These are phyloP conservation scores for Channa argus DNA, from an alignment of 2,113 vertebrate genomes.

Conservation along the genomic window DNA sequence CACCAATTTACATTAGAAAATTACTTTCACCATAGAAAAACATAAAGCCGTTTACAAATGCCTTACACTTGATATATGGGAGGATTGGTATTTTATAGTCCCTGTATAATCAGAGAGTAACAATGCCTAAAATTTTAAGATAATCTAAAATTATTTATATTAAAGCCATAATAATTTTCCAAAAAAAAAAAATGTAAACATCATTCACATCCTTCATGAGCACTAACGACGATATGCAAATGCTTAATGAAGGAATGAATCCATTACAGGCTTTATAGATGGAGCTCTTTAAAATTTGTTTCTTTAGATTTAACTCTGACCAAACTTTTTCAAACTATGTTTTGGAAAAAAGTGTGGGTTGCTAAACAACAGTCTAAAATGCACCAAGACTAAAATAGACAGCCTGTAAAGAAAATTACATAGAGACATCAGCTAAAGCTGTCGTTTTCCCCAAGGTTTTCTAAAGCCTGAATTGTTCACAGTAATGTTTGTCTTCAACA, in stretches of 20 bases:
- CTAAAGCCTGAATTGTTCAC: constrained; percentile 69
- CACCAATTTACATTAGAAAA: constrained; percentile 5
- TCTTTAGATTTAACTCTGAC: constrained; percentile 37
- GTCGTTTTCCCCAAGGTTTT: constrained; percentile 73
- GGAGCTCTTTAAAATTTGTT: constrained; percentile 5
- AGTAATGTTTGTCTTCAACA: constrained; percentile 75
- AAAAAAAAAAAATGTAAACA: neutral
- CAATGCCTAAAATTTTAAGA: neutral
- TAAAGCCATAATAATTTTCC: neutral
- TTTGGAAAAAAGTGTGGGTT: constrained; percentile 40
- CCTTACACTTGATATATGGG: neutral
- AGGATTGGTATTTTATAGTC: neutral
- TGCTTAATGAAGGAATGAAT: neutral
- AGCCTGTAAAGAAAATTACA: constrained; percentile 68
- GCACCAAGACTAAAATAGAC: constrained; percentile 61
- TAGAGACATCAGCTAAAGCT: constrained; percentile 62
- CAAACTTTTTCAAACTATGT: constrained; percentile 49
- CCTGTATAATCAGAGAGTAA: constrained; percentile 2
- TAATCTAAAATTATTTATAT: neutral
- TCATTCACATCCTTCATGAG: neutral
- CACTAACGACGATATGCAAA: neutral
- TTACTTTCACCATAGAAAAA: constrained; percentile 8
- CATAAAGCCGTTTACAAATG: neutral
- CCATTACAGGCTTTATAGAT: neutral
- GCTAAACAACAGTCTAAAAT: constrained; percentile 57